phyloP scores from a whole-genome alignment of 2,888 invertebrate species.

The Cantharis rustica region DNA sequence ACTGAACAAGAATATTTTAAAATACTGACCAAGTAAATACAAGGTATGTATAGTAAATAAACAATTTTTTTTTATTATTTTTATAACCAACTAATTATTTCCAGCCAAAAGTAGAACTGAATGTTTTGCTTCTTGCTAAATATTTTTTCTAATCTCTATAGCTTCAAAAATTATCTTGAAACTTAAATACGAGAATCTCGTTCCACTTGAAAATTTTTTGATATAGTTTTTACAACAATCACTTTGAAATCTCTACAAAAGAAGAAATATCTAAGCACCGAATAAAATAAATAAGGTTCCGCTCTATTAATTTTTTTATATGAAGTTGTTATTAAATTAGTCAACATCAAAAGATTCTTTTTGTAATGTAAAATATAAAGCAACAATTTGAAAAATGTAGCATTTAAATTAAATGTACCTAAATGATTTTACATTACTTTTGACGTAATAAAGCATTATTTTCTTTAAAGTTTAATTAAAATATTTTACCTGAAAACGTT shows the following conservation, averaged over 20 bases:
- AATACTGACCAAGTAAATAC: no score
- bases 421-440: neutral
- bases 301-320: neutral
- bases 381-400: neutral
- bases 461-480: neutral
- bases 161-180: no score
- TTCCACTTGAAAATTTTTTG: no score
- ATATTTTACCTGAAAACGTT: neutral
- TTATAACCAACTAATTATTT: no score
- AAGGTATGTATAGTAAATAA: no score
- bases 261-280: neutral
- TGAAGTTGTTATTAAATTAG: neutral
- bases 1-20: no score
- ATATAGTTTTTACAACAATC: neutral
- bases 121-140: no score
- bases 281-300: neutral
- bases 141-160: no score
- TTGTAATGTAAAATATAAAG: neutral
- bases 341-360: neutral
- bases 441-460: neutral
- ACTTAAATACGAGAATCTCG: no score
- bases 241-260: neutral
- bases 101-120: no score
- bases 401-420: neutral
- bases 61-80: no score